Base-by-base conservation (phyloP, 2,888 invertebrate genomes). In the Melinaea marsaeus region DNA sequence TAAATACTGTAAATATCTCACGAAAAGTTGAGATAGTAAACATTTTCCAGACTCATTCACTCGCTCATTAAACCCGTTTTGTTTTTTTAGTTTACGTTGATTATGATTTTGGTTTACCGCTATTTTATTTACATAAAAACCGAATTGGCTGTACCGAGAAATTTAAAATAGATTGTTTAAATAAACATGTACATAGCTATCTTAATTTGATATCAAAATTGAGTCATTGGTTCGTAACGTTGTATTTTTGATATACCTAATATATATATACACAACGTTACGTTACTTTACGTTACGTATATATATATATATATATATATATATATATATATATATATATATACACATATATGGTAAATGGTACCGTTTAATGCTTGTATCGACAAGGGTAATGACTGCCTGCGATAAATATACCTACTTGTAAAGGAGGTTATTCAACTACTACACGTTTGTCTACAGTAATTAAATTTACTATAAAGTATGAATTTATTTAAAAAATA, bases 401-500 rank as follows among this genome's bases (percentile, higher is more conserved):
- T 68, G 65, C 69, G 64, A 65, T 65, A 67, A 66, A 64, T 65
- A 58, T 72, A 70, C 72, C 67, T 69, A 70, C 71, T 75, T 76
- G 72, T 68, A 70, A 67, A 65, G 67, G 71, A 76, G 84, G 77
- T 85, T 80, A 75, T 69, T 79, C 80, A 86, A 80, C 88, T 42
- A 42, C 79, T 66, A 75, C 76, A 76, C 75, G 79, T 79, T 83
- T 80, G 80, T 83, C 79, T 84, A 81, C 79, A 85, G 86, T 85
- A 86, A 86, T 87, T 87, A 82, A 85, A 83, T 75, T 75, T 75
- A 77, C 69, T 71, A 68, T 79, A 80, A 62, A 61, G 61, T 63
- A 57, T 58, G 65, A 32, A 32, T 32, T 32, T 2, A 32, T n/a
- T 11, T 2, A 51, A 4, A 4, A 47, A 47, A 32, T 32, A 32